Percentiles rank a stretch among this genome's conserved stretches.
These are phyloP conservation scores for Trematocara caparti DNA, from an alignment of 2,797 vertebrate genomes.

Conservation along the genomic window DNA sequence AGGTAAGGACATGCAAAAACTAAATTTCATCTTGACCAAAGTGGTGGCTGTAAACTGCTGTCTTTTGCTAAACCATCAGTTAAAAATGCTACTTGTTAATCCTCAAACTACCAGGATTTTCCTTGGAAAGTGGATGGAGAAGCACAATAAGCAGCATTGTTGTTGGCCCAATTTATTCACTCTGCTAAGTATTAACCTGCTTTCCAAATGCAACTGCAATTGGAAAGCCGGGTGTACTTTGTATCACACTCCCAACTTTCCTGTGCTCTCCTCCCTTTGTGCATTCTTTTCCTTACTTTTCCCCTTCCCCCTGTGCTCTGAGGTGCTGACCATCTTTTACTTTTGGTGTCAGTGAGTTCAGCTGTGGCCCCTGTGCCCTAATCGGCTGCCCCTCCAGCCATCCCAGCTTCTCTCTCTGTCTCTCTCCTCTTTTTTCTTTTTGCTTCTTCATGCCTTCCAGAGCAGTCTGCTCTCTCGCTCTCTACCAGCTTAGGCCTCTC, in stretches of 20 bases:
- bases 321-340: conserved; percentile 12
- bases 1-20: neutral
- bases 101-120: neutral
- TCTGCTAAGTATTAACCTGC: conserved; percentile 7
- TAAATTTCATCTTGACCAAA: neutral
- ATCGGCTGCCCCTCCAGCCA: conserved; percentile 29
- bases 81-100: neutral
- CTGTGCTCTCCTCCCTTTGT: conserved; percentile 11
- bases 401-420: neutral
- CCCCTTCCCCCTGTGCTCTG: neutral
- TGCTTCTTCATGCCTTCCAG: neutral
- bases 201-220: neutral
- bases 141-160: neutral
- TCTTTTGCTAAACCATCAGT: neutral
- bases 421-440: neutral
- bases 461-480: conserved; percentile 8
- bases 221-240: neutral
- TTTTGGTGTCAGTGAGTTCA: conserved; percentile 48
- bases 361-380: conserved; percentile 30
- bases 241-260: neutral
- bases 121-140: neutral
- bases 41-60: neutral
- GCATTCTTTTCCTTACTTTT: conserved; percentile 15
- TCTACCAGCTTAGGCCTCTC: neutral
- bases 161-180: neutral